Conservation (phyloP, 2,797 vertebrate species). For the Enteromius treurensis region DNA sequence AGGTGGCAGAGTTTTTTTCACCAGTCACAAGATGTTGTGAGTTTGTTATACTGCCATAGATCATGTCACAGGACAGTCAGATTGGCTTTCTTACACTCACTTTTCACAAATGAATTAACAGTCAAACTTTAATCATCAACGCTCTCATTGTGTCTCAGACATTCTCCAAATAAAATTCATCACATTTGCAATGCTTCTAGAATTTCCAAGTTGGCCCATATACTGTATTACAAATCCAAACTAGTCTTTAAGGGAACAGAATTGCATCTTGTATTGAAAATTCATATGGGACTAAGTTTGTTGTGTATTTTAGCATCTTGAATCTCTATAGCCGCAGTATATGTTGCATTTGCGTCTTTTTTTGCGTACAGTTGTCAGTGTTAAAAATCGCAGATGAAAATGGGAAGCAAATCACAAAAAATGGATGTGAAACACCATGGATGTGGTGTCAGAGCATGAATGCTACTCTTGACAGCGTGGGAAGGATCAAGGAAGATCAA, state of each 20-base stretch:
- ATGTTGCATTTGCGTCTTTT: not conserved
- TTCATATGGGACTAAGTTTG: not conserved
- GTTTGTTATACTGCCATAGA: conserved; percentile 14
- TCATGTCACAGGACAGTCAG: conserved; percentile 2
- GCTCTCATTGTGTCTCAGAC: conserved; percentile 5
- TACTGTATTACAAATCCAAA: not conserved
- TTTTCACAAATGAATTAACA: conserved; percentile 2
- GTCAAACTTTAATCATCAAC: not conserved
- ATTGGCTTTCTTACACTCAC: not conserved
- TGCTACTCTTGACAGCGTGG: conserved; percentile 3
- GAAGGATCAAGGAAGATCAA: conserved; percentile 14
- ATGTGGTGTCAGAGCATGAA: conserved; percentile 5
- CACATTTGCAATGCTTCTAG: not conserved
- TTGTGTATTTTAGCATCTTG: not conserved
- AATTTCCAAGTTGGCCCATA: not conserved
- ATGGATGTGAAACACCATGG: not conserved
- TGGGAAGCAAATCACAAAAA: not conserved
- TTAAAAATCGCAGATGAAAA: not conserved
- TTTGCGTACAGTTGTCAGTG: not conserved
- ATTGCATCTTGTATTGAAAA: not conserved
- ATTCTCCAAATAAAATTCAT: not conserved
- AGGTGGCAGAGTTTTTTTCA: conserved; percentile 16
- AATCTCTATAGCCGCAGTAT: not conserved
- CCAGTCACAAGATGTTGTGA: not conserved
- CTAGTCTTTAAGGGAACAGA: not conserved